These are phyloP conservation scores for Caenorhabditis wallacei DNA, from an alignment of 2,888 invertebrate genomes.

Conservation along the genomic window DNA sequence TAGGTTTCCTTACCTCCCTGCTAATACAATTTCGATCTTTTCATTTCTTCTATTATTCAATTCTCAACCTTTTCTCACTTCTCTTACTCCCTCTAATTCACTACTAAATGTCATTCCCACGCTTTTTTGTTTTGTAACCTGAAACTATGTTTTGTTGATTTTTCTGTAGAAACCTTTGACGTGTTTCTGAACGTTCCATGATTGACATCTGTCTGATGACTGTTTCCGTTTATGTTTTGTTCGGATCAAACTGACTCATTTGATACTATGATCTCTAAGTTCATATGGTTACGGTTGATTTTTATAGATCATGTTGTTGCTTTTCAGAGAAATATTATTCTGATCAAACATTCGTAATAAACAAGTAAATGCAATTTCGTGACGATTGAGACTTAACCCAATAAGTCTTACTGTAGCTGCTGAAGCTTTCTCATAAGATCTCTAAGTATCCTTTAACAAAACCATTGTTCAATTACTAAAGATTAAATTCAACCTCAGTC, in stretches of 20 bases:
- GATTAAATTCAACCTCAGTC: no score
- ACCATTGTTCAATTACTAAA: no score
- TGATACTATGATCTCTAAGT: slow-evolving; percentile 1
- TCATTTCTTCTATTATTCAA: slow-evolving; percentile 13
- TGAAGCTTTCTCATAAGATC: no score
- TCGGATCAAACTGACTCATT: slow-evolving; percentile 3
- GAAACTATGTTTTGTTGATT: slow-evolving; percentile 35
- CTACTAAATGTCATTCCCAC: slow-evolving; percentile 51
- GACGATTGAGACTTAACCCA: no score
- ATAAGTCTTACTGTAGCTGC: no score
- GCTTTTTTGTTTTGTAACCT: slow-evolving; percentile 38
- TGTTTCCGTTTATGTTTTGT: slow-evolving; percentile 6
- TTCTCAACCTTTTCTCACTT: neutral
- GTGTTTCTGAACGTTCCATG: slow-evolving; percentile 34
- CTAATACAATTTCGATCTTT: slow-evolving; percentile 2
- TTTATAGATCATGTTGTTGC: no score
- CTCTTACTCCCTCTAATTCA: slow-evolving; percentile 29
- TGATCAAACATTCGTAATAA: no score
- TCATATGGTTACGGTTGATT: neutral
- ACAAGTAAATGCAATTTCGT: no score
- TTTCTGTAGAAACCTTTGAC: slow-evolving; percentile 18
- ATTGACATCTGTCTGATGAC: slow-evolving; percentile 33
- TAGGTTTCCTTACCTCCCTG: no score
- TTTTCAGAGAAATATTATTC: no score
- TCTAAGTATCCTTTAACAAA: no score